Percentiles rank a stretch among this genome's conserved stretches.
phyloP scores from a whole-genome alignment of 1,140 invertebrate species.

The Trachymyrmex cornetzi region DNA sequence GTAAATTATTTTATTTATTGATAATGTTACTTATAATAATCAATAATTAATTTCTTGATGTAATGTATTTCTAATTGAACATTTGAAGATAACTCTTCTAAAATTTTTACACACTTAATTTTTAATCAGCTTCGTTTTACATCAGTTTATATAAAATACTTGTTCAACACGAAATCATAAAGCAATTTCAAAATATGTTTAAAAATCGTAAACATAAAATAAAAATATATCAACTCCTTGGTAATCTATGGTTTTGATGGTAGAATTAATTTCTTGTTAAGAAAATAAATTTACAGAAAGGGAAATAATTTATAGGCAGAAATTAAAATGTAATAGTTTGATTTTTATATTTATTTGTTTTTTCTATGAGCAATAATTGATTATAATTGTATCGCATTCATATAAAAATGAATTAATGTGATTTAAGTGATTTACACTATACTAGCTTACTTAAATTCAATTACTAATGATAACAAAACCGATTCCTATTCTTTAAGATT shows the following conservation, averaged over 20 bases:
- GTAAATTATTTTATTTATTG: not conserved
- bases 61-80: not conserved
- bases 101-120: not conserved
- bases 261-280: not conserved
- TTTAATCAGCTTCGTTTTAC: not conserved
- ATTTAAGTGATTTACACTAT: not conserved
- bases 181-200: not conserved
- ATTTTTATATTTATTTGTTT: not conserved
- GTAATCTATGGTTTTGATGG: not conserved
- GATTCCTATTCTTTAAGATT: not conserved
- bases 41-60: not conserved
- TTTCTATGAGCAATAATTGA: not conserved
- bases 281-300: not conserved
- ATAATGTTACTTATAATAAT: not conserved
- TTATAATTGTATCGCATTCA: not conserved
- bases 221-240: not conserved
- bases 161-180: not conserved
- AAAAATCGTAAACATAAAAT: not conserved
- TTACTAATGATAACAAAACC: not conserved
- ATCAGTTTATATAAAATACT: not conserved
- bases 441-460: slow-evolving; percentile 4
- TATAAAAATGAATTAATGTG: not conserved
- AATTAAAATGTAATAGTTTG: not conserved
- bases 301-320: not conserved
- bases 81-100: not conserved